Base-by-base conservation (phyloP, 2,888 invertebrate species). In the Drosophila merina region DNA sequence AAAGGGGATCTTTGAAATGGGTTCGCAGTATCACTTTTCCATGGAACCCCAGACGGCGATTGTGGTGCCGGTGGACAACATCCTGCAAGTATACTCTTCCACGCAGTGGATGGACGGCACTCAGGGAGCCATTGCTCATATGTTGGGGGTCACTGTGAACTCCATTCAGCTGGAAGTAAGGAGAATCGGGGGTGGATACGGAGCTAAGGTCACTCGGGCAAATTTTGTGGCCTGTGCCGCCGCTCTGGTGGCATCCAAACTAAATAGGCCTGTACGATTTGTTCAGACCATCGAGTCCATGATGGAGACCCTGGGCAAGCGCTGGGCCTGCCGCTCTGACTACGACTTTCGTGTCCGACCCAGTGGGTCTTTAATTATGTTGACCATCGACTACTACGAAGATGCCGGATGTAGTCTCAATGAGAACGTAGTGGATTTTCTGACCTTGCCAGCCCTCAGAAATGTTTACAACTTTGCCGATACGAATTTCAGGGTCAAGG, bases 111-210 rank as follows among this genome's bases (percentile, higher is more conserved):
- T 95, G 75, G 94, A 95, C 76, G 87, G 93, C 20, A 91, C 92
- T 0, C 95, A 95, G 84, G 86, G 92, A 4, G 93, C 93, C 2
- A 91, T 96, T 8, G 93, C 95, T 0, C 84, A 92, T n/a, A 91
- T 93, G 48, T 91, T 95, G 1, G 92, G 92, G 9, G 78, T 95
- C 20, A 93, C 93, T 5, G 92, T 93, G 45, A 94, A 95, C 86
- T 93, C 96, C 30, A 93, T 97, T n/a, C 94, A 95, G 67, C 91
- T 97, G 0, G 90, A 92, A 28, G 95, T 96, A 0, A 93, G 94
- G 2, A 94, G 97, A 26, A 74, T 97, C 0, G 97, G 97, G 1
- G 97, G 97, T 7, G 96, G 92, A 0, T 98, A 95, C 89, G 97
- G 97, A 0, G 93, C 93, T 0, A 98, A 97, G 59, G 94, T 96